Evolutionary conservation across 2,113 vertebrate species (phyloP).

Genomic region (Corydoras maculifer): DNA sequence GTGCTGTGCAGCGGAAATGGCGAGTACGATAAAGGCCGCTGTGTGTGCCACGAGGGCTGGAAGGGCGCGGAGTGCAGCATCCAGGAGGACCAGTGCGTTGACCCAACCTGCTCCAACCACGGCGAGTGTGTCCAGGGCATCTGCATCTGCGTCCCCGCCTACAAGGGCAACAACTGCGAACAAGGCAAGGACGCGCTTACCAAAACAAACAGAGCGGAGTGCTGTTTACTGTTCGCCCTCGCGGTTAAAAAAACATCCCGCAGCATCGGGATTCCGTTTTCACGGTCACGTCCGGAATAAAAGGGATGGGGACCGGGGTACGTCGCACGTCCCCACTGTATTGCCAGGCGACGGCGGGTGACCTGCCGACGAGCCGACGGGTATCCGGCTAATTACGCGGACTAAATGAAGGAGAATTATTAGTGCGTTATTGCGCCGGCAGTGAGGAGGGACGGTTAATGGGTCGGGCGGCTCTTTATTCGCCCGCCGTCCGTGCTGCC

Average conservation of each 20-base stretch:
- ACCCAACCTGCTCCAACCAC: constrained; percentile 92
- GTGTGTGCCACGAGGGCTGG: constrained; percentile 85
- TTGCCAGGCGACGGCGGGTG: not conserved
- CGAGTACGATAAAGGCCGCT: constrained; percentile 89
- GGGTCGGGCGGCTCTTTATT: constrained; percentile 11
- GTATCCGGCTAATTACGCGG: constrained; percentile 60
- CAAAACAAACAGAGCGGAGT: not conserved
- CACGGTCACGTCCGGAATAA: too few relatives aligned
- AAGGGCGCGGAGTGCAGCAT: constrained; percentile 93
- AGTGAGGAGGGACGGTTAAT: constrained; percentile 15
- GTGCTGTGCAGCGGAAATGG: constrained; percentile 93
- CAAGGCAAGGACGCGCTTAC: constrained; percentile 69
- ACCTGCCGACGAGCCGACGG: constrained; percentile 36
- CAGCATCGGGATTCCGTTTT: too few relatives aligned
- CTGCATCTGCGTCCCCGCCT: constrained; percentile 87
- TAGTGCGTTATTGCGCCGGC: constrained; percentile 10
- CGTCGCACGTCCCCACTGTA: too few relatives aligned
- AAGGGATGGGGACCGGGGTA: too few relatives aligned
- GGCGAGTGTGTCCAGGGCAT: constrained; percentile 88
- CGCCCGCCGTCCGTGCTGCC: not conserved
- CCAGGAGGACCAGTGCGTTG: constrained; percentile 89
- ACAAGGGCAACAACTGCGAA: constrained; percentile 91
- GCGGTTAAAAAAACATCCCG: too few relatives aligned
- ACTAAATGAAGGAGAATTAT: constrained; percentile 39
- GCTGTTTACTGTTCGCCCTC: too few relatives aligned